Conservation (phyloP, 2,888 invertebrate genomes). For the Cephalotes varians region DNA sequence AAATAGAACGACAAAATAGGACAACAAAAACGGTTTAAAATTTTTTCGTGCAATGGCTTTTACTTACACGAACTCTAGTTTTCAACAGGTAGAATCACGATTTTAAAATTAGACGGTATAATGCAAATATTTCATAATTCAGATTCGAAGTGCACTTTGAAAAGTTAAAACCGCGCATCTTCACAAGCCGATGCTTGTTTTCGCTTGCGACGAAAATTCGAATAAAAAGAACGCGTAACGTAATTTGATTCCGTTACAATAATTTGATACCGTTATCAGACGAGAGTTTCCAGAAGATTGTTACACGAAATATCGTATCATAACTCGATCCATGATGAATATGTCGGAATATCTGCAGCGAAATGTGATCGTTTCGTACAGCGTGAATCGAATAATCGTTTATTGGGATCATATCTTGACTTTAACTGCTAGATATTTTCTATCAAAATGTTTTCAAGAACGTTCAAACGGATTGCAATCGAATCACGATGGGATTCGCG, state of each 20-base stretch:
- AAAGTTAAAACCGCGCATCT: neutral
- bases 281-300: neutral
- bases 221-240: too few relatives aligned
- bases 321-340: neutral
- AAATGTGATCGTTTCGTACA: neutral
- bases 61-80: too few relatives aligned
- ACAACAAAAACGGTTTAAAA: too few relatives aligned
- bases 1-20: too few relatives aligned
- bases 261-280: too few relatives aligned
- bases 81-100: neutral
- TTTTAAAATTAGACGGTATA: neutral
- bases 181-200: neutral
- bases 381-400: slow-evolving; percentile 12
- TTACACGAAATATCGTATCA: neutral
- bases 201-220: too few relatives aligned
- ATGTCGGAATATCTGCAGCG: neutral
- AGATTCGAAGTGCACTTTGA: neutral
- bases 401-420: slow-evolving; percentile 1
- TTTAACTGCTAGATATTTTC: neutral
- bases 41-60: too few relatives aligned
- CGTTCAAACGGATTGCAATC: slow-evolving; percentile 7
- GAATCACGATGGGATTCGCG: neutral
- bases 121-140: neutral
- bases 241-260: too few relatives aligned
- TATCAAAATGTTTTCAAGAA: neutral